phyloP scores from a whole-genome alignment of 2,797 vertebrate genomes.

The Pteropus rufus region DNA sequence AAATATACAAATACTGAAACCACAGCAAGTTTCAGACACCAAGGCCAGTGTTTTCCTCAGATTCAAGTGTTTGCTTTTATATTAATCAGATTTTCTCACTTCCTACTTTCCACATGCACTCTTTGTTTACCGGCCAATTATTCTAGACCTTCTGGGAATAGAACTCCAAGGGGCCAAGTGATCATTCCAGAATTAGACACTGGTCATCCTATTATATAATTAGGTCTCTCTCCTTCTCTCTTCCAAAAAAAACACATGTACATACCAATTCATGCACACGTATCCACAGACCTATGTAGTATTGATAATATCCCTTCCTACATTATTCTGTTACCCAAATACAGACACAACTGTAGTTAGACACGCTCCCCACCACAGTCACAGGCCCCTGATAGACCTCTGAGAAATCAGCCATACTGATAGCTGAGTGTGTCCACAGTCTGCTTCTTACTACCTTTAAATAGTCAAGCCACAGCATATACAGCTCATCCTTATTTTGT shows the following conservation, averaged over 20 bases:
- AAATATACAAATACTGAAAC: neutral
- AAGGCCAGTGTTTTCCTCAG: neutral
- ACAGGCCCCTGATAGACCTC: neutral
- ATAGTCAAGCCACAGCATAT: fast-evolving
- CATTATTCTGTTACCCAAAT: neutral
- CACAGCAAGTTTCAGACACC: neutral
- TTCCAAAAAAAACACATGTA: neutral
- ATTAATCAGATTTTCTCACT: neutral
- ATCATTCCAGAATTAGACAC: neutral
- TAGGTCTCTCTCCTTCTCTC: neutral
- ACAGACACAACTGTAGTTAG: neutral
- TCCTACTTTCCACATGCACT: neutral
- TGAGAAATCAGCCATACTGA: neutral
- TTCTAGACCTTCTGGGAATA: neutral
- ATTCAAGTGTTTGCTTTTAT: neutral
- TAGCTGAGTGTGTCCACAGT: neutral
- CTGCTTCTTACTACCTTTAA: neutral
- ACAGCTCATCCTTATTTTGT: neutral
- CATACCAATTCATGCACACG: neutral
- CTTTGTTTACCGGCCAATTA: neutral
- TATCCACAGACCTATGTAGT: neutral
- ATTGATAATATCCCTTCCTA: neutral
- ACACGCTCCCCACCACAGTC: fast-evolving
- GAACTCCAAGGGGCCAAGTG: neutral
- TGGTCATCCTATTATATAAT: neutral